A percentile compares a stretch with the other conserved stretches of the same genome.
Conservation (phyloP, 2,113 vertebrate genomes). For the Cyanoderma ruficeps region DNA sequence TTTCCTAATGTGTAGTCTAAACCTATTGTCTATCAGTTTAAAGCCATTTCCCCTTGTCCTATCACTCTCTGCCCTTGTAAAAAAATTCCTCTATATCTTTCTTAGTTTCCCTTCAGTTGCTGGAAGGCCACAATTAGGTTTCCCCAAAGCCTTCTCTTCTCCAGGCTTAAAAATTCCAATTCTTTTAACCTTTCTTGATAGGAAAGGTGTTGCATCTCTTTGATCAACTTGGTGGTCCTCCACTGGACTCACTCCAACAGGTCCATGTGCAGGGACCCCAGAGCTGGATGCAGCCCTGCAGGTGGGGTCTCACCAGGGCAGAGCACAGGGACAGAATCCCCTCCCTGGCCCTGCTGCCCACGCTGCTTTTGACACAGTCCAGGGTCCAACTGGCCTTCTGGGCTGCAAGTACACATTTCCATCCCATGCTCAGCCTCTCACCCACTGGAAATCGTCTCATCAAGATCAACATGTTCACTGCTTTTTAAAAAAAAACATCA, state of each 20-base stretch:
- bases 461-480: background rate
- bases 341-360: rapidly evolving
- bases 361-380: rapidly evolving
- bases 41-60: background rate
- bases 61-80: background rate
- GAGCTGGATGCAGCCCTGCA: background rate
- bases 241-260: rapidly evolving
- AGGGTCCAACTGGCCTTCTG: background rate
- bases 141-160: background rate
- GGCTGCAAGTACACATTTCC: background rate
- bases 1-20: background rate
- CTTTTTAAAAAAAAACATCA: background rate
- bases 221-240: background rate
- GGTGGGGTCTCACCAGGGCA: background rate
- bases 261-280: rapidly evolving
- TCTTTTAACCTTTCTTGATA: background rate
- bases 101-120: background rate
- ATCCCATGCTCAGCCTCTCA: background rate
- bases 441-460: background rate
- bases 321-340: background rate
- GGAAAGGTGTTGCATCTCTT: background rate
- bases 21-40: background rate
- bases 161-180: background rate
- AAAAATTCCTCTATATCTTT: background rate
- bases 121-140: background rate